Evolutionary conservation across 2,113 vertebrate species (phyloP).

Genomic region (Tauraco erythrolophus): DNA sequence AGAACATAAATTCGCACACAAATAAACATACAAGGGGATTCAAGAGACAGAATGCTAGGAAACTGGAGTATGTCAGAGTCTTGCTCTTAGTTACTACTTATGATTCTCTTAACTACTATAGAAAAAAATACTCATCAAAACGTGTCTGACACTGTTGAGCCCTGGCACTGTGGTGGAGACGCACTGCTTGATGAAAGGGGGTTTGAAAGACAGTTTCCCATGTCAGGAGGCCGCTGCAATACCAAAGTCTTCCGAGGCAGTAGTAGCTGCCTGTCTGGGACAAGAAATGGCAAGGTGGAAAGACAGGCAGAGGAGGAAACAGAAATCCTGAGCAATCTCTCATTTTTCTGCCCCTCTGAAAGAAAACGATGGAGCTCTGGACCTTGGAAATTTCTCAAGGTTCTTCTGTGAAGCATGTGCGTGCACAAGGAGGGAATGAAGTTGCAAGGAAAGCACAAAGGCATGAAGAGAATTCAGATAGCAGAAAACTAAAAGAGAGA

Average conservation of each 20-base stretch:
- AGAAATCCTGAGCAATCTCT: neutral
- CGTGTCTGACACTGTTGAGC: accelerated
- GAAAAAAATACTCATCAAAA: neutral
- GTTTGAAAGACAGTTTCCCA: neutral
- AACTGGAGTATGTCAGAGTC: neutral
- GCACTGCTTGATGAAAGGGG: neutral
- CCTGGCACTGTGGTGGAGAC: neutral
- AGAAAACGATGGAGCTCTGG: neutral
- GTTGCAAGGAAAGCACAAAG: neutral
- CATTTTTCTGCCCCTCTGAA: neutral
- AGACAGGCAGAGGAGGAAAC: neutral
- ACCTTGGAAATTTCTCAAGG: neutral
- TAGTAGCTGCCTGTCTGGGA: neutral
- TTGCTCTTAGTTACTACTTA: neutral
- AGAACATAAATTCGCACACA: neutral
- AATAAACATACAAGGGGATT: neutral
- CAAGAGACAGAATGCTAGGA: neutral
- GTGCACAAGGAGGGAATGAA: neutral
- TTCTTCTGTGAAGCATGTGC: neutral
- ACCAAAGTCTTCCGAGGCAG: neutral
- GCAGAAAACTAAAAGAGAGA: neutral
- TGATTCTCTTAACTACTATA: neutral
- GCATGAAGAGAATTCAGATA: neutral
- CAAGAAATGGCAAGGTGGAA: neutral
- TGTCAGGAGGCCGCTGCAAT: neutral